Base-by-base conservation (phyloP, 2,888 invertebrate species). In the Thymelicus lineola region DNA sequence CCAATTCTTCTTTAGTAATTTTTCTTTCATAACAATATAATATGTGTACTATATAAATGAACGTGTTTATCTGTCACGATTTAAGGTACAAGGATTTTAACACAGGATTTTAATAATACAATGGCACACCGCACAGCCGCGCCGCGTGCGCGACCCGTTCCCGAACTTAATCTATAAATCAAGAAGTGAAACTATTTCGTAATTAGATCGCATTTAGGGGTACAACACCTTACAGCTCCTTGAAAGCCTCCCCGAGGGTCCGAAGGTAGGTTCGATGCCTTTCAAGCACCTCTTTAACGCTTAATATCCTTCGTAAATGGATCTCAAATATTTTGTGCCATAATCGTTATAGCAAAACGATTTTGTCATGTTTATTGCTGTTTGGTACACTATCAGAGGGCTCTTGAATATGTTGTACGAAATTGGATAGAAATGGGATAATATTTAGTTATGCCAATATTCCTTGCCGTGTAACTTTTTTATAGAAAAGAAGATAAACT, bases 141-240 rank as follows among this genome's bases (percentile, higher is more conserved):
- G 80, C 88, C 88, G 87, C 86, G 82, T 90, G 89, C 86, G 84
- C 86, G 85, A 83, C 86, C 87, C 86, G 79, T 76, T 75, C 82
- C 79, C 76, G 81, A 94, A 94, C 93, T 94, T 92, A 87, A 90
- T 90, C 93, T 93, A 94, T 94, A 94, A 94, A 94, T 94, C 94
- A 94, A 93, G 92, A 91, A 93, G 93, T 89, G 88, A 92, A 94
- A 94, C 94, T 94, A 94, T 94, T 94, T 90, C 88, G 93, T 93
- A 94, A 94, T 94, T 94, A 94, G 94, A 94, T 94, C 92, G 93
- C 87, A 91, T 93, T 94, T 93, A 94, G 92, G 89, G 86, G 90
- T 86, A 89, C 88, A 89, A 92, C 92, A 93, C 92, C 93, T 90
- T 89, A 82, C 78, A 79, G 83, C 88, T 89, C 84, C 90, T 91